These are phyloP conservation scores for Aplochiton taeniatus DNA, from an alignment of 2,797 vertebrate species.

Conservation along the genomic window DNA sequence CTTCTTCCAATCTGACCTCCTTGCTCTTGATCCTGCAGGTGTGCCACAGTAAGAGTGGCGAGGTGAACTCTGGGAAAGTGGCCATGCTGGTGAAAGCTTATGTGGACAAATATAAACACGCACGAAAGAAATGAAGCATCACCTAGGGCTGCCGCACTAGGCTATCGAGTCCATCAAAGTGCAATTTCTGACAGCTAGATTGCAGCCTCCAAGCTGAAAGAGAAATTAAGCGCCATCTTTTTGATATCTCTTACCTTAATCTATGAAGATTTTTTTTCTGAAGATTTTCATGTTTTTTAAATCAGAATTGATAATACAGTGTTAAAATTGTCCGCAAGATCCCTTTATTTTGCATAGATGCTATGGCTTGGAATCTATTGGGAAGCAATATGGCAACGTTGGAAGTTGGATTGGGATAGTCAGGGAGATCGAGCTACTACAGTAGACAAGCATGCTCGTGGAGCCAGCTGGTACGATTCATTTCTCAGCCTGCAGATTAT, in stretches of 20 bases:
- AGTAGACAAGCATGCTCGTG: constrained; percentile 61
- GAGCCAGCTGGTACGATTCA: constrained; percentile 68
- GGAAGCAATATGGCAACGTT: constrained; percentile 54
- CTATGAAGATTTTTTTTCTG: constrained; percentile 84
- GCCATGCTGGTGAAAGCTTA: constrained; percentile 96
- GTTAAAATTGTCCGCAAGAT: constrained; percentile 88
- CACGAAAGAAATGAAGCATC: constrained; percentile 79
- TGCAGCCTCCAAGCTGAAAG: constrained; percentile 69
- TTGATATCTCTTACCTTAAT: constrained; percentile 86
- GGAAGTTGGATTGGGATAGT: constrained; percentile 56
- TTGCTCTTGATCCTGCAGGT: constrained; percentile 71
- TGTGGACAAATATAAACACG: constrained; percentile 96
- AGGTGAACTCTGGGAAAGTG: constrained; percentile 95
- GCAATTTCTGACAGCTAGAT: constrained; percentile 87
- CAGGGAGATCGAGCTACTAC: constrained; percentile 65
- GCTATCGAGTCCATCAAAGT: constrained; percentile 78
- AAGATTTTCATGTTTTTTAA: constrained; percentile 96
- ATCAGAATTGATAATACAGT: constrained; percentile 70
- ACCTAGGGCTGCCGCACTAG: constrained; percentile 4
- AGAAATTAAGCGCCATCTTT: constrained; percentile 79
- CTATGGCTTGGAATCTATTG: constrained; percentile 59
- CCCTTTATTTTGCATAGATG: constrained; percentile 81
- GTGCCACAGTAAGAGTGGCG: constrained; percentile 97
- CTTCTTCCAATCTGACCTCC: background rate
- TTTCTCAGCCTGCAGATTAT: constrained; percentile 44